Percentiles rank a stretch among this genome's conserved stretches.
These are phyloP conservation scores for Apostichopus japonicus DNA, from an alignment of 35 echinoderm and acorn worm genomes.

Conservation along the genomic window DNA sequence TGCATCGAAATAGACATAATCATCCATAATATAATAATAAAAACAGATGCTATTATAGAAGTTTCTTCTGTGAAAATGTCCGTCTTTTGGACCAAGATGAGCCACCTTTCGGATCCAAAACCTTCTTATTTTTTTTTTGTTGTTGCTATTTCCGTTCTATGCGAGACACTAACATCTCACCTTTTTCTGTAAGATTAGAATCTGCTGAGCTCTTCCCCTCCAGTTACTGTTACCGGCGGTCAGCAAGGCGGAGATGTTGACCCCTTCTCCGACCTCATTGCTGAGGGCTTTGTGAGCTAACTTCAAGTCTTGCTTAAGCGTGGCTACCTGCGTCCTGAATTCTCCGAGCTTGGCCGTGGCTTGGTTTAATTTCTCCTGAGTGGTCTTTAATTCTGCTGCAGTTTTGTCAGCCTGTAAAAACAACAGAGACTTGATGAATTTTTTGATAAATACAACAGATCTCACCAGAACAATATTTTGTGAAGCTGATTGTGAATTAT, in stretches of 20 bases:
- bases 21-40: too few species aligned
- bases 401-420: constrained; percentile 43
- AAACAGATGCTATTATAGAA: too few species aligned
- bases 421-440: not conserved
- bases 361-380: constrained; percentile 78
- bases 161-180: constrained; percentile 29
- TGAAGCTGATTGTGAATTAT: too few species aligned
- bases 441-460: too few species aligned
- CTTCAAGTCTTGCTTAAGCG: constrained; percentile 93
- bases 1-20: too few species aligned
- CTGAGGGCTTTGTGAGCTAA: constrained; percentile 78
- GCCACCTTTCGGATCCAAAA: too few species aligned
- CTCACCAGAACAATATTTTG: too few species aligned
- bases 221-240: constrained; percentile 70
- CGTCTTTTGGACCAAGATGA: too few species aligned
- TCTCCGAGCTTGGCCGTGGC: constrained; percentile 78
- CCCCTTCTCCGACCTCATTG: constrained; percentile 82
- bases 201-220: constrained; percentile 88
- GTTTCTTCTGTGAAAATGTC: too few species aligned
- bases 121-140: too few species aligned
- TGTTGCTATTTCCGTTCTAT: too few species aligned
- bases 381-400: constrained; percentile 78
- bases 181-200: constrained; percentile 88
- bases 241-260: constrained; percentile 71
- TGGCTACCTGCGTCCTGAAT: constrained; percentile 74